Conservation (phyloP, 2,888 invertebrate genomes). For the Ormyrus rosae region DNA sequence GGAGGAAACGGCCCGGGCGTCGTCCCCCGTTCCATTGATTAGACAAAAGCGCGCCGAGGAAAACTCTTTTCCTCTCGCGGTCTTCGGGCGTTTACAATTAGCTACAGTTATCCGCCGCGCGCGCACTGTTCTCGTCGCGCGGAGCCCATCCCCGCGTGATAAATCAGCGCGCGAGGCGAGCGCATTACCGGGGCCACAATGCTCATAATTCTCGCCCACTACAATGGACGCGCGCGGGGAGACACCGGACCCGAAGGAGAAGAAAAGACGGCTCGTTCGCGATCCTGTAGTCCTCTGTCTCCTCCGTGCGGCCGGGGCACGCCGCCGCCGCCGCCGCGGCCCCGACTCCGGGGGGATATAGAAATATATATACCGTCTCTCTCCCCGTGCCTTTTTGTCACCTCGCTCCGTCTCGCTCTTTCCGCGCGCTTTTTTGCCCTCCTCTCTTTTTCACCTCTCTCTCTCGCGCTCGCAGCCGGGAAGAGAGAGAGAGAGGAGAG, state of each 20-base stretch:
- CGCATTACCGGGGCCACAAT: slow-evolving; percentile 49
- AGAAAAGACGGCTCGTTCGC: slow-evolving; percentile 48
- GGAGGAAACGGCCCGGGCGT: not conserved
- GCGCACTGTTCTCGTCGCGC: not conserved
- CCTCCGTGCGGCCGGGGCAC: not conserved
- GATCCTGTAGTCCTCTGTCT: slow-evolving; percentile 32
- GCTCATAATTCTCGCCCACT: slow-evolving; percentile 58
- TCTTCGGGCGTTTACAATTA: slow-evolving; percentile 47
- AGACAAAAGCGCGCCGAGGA: slow-evolving; percentile 4
- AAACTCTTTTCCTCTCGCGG: slow-evolving; percentile 5
- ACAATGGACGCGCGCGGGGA: slow-evolving; percentile 42
- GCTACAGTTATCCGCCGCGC: slow-evolving; percentile 46
- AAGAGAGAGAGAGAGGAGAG: too few species aligned
- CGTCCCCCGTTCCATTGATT: slow-evolving; percentile 30
- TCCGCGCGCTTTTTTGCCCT: not conserved
- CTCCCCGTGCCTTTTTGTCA: slow-evolving; percentile 30
- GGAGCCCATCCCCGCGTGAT: slow-evolving; percentile 51
- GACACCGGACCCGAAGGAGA: slow-evolving; percentile 29
- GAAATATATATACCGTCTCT: slow-evolving; percentile 27
- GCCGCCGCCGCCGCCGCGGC: not conserved
- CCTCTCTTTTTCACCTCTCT: not conserved
- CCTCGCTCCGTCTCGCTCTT: not conserved
- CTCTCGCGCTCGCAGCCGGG: too few species aligned
- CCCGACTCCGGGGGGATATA: slow-evolving; percentile 32
- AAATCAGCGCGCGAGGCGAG: slow-evolving; percentile 49